Evolutionary conservation across 2,113 vertebrate genomes (phyloP).

Genomic region (Limnothrissa miodon): DNA sequence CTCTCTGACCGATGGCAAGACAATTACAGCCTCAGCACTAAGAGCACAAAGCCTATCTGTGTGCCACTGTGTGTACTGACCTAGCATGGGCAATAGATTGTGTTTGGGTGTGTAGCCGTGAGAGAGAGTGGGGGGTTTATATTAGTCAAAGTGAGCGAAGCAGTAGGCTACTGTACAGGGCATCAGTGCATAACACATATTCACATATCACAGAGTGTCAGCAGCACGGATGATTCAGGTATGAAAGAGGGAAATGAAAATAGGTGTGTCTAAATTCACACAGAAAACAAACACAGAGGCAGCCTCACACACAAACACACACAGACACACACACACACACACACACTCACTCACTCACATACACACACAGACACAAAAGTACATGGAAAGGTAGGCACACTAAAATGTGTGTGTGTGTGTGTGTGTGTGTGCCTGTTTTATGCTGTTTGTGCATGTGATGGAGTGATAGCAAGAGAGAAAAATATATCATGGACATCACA

Average conservation of each 20-base stretch:
- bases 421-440: no score
- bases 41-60: not conserved
- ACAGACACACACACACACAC: not conserved
- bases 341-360: not conserved
- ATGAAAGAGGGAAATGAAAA: constrained; percentile 3
- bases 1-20: not conserved
- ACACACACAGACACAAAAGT: not conserved
- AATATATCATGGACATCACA: not conserved
- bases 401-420: not conserved
- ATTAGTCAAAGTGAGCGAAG: not conserved
- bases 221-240: not conserved
- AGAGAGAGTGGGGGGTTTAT: not conserved
- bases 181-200: not conserved
- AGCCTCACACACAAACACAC: not conserved
- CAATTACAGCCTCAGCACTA: not conserved
- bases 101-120: not conserved
- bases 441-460: no score
- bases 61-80: not conserved
- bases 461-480: constrained; percentile 19
- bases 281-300: not conserved
- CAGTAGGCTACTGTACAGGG: not conserved
- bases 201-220: not conserved
- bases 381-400: not conserved
- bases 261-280: not conserved
- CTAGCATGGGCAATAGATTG: not conserved